These are phyloP conservation scores for Hippopotamus amphibius DNA, from an alignment of 2,113 vertebrate species.

Conservation along the genomic window DNA sequence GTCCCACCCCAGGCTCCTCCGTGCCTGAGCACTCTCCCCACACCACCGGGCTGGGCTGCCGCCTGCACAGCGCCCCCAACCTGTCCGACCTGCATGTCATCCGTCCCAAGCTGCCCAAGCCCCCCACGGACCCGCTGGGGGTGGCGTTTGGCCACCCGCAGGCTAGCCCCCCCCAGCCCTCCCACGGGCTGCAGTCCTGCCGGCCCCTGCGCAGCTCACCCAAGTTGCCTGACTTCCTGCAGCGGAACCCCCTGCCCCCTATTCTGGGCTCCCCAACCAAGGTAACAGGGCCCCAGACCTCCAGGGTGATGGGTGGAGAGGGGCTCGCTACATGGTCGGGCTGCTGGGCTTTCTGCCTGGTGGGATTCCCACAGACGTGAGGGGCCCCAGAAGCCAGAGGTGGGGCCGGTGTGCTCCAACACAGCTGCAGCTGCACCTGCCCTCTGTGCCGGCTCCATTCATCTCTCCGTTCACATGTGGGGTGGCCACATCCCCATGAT, in stretches of 20 bases:
- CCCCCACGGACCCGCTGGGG: constrained; percentile 93
- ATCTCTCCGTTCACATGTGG: background rate
- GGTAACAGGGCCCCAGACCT: constrained; percentile 81
- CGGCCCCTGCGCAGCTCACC: constrained; percentile 94
- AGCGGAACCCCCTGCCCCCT: constrained; percentile 95
- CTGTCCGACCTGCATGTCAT: constrained; percentile 87
- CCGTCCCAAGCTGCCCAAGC: constrained; percentile 95
- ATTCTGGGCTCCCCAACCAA: constrained; percentile 97
- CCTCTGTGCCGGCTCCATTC: too few species aligned
- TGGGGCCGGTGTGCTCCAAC: background rate
- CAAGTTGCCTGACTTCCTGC: constrained; percentile 96
- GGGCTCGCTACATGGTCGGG: background rate
- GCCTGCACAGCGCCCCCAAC: constrained; percentile 98
- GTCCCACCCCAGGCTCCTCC: constrained; percentile 77
- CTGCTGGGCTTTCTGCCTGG: background rate
- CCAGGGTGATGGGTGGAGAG: background rate
- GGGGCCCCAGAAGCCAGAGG: background rate
- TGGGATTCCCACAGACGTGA: background rate
- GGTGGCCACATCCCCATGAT: background rate
- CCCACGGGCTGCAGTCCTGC: constrained; percentile 85
- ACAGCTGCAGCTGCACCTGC: fast-evolving
- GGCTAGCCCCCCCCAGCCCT: constrained; percentile 83
- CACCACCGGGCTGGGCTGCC: constrained; percentile 90
- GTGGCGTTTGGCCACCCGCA: constrained; percentile 78
- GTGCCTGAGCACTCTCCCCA: constrained; percentile 81